phyloP scores from a whole-genome alignment of 2,797 vertebrate species.

The Halcyon leucocephala region DNA sequence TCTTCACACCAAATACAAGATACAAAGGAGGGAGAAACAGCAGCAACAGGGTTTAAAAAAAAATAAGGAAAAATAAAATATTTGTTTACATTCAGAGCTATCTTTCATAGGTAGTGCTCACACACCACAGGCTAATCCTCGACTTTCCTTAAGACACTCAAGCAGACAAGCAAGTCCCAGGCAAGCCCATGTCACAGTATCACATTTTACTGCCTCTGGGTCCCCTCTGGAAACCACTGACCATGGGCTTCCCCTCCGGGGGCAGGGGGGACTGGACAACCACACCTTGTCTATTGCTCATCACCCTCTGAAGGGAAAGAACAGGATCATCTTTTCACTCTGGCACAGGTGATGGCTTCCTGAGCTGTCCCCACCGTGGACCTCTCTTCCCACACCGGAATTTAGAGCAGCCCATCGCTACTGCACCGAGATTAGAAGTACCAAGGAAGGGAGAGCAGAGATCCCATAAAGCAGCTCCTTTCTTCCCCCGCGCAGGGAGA shows the following conservation, averaged over 20 bases:
- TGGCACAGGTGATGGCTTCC: neutral
- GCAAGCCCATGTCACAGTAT: rapidly evolving
- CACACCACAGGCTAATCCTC: rapidly evolving
- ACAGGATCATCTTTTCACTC: neutral
- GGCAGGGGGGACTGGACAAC: neutral
- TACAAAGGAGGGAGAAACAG: neutral
- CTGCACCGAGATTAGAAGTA: neutral
- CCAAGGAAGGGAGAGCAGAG: neutral
- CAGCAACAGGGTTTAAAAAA: neutral
- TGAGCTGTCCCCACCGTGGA: neutral
- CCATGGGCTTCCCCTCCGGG: neutral
- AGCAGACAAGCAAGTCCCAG: neutral
- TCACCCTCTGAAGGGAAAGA: rapidly evolving
- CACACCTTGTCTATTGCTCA: rapidly evolving
- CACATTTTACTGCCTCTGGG: neutral
- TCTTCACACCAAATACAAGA: neutral
- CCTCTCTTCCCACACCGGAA: neutral
- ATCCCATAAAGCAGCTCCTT: neutral
- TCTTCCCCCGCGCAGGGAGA: neutral
- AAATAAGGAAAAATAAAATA: rapidly evolving
- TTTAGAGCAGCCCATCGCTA: neutral
- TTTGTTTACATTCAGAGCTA: neutral
- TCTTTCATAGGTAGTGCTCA: neutral
- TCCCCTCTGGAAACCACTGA: neutral
- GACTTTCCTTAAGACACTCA: neutral